phyloP scores from a whole-genome alignment of 1,140 invertebrate genomes.

The Venustaconcha ellipsiformis region DNA sequence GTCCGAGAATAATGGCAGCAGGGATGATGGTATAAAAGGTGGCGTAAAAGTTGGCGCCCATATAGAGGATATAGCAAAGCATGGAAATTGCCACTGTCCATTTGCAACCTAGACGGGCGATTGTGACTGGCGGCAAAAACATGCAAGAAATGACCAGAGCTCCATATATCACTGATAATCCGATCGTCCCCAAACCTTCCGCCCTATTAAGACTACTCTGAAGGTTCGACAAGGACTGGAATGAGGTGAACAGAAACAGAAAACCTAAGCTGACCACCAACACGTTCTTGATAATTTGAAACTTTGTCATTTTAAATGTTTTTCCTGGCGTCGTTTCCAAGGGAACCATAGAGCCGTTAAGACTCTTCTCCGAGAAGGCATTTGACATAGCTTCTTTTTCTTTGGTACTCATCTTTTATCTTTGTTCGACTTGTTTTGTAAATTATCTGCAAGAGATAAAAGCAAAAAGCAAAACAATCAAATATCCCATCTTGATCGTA shows the following conservation, averaged over 20 bases:
- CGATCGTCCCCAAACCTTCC: constrained; percentile 54
- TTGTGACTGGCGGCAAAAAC: constrained; percentile 83
- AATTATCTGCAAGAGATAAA: no score
- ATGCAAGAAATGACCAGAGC: constrained; percentile 91
- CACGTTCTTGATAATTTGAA: constrained; percentile 58
- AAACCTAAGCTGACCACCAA: constrained; percentile 59
- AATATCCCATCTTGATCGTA: no score
- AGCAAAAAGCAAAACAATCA: no score
- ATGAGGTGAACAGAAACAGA: constrained; percentile 62
- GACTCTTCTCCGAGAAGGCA: background rate
- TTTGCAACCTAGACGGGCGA: constrained; percentile 86
- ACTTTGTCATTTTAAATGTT: constrained; percentile 35
- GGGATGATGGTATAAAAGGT: constrained; percentile 87
- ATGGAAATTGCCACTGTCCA: constrained; percentile 93
- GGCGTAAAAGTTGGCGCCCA: constrained; percentile 89
- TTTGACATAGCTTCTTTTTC: background rate
- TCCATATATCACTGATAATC: constrained; percentile 86
- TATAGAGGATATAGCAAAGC: constrained; percentile 93
- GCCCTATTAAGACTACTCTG: constrained; percentile 63
- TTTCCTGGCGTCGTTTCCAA: background rate
- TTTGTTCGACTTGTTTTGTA: no score
- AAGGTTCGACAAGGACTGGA: constrained; percentile 60
- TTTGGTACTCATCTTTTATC: no score
- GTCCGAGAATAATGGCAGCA: constrained; percentile 85
- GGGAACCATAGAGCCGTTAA: background rate